Evolutionary conservation across 2,888 invertebrate genomes (phyloP).

Genomic region (Noctua comes): DNA sequence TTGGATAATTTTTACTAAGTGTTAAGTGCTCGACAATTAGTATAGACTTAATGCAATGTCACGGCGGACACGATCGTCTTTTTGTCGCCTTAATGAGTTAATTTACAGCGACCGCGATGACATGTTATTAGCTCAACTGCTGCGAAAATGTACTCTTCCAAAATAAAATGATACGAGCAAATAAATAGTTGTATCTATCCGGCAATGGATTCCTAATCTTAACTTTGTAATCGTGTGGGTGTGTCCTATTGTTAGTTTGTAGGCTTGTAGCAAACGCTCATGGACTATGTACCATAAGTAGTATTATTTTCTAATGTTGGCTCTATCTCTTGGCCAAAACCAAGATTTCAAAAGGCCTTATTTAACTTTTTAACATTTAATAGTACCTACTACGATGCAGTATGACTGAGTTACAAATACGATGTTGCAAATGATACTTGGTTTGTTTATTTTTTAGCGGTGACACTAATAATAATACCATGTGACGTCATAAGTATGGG

Average conservation of each 20-base stretch:
- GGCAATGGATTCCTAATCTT: conserved; percentile 28
- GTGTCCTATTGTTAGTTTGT: conserved; percentile 35
- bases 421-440: conserved; percentile 7
- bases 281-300: not conserved
- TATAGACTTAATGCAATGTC: conserved; percentile 73
- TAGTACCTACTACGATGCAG: not conserved
- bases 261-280: not conserved
- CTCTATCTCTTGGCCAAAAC: conserved; percentile 10
- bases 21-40: conserved; percentile 64
- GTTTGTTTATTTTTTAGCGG: conserved; percentile 13
- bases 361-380: conserved; percentile 11
- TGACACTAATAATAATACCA: conserved; percentile 21
- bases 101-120: conserved; percentile 70
- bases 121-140: conserved; percentile 62
- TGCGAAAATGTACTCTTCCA: conserved; percentile 49
- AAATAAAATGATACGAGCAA: conserved; percentile 36
- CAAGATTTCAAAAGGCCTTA: conserved; percentile 7
- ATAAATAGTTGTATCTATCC: conserved; percentile 22
- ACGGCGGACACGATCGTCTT: conserved; percentile 77
- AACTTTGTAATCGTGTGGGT: conserved; percentile 22
- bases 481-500: conserved; percentile 21
- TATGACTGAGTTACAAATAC: not conserved
- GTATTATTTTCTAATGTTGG: not conserved
- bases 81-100: conserved; percentile 78
- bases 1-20: conserved; percentile 66